Base-by-base conservation (phyloP, 2,113 vertebrate species). In the Hippocampus comes region DNA sequence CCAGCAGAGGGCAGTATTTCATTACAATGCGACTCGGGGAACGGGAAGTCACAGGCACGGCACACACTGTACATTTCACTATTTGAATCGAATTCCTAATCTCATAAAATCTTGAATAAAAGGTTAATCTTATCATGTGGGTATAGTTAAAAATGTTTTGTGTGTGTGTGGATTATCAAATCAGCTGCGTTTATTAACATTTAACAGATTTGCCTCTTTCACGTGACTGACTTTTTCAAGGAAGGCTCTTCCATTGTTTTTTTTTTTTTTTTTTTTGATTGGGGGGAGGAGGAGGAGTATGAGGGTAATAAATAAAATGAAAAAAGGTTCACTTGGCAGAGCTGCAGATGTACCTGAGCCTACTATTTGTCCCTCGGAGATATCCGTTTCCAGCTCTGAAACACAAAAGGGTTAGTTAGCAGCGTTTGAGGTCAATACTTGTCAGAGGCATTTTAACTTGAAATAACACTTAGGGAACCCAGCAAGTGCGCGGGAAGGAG, bases 311-410 rank as follows among this genome's bases (percentile, higher is more conserved):
- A 17, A 17, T 18, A 17, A 38, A 38, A 38, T 38, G 14, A 5
- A 25, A 59, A 27, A 34, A 20, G 23, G 64, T 84, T 42, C 10
- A 34, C 63, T 67, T 49, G 72, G 76, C 76, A 51, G 79, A 70
- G 78, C 87, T 73, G 88, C 85, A 81, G 79, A 90, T 93, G 94
- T 98, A 99, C 97, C 97, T 98, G 96, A 92, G 94, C 94, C 95
- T 95, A 96, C 86, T 71, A 94, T 90, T 84, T 82, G 95, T 98
- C 96, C 96, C 94, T 81, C 94, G 94, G 89, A 92, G 96, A 92
- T 91, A 89, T 96, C 95, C 86, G 91, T 89, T 91, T 94, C 84
- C 93, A 94, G 90, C 94, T 97, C 96, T 98, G 96, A 90, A 98
- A 98, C 88, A 99, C 93, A 99, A 96, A 95, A 98, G 93, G 74